Base-by-base conservation (phyloP, 2,888 invertebrate genomes). In the Andrena bicolor region DNA sequence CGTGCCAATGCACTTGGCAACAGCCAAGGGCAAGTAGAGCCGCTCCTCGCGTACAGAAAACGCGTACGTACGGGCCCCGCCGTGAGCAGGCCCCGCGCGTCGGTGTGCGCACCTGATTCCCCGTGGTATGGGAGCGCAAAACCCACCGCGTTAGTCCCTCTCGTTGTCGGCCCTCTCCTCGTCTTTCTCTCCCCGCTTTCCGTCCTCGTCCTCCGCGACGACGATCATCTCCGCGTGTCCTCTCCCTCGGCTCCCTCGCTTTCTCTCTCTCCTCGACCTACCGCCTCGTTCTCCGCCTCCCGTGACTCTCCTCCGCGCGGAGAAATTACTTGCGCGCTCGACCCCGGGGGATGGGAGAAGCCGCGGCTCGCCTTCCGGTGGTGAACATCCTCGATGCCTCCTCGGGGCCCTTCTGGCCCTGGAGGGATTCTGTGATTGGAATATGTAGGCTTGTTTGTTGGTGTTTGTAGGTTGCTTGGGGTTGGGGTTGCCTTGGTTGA, bases 1-100 rank as follows among this genome's bases (percentile, higher is more conserved):
- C 86, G 83, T 91, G 91, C 88, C 90, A 91, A 90, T 91, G 92
- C 92, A 91, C 92, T 92, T 91, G 87, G 91, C 89, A 91, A 91
- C 91, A 91, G 90, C 90, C 92, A 92, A 91, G 91, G 92, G 90
- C 90, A 89, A 85, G 82, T 81, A 69, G 80, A 75, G 78, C 79
- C 77, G 69, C 87, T 80, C 49, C 60, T 63, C 30, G 70, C 41
- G 65, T 77, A 69, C 65, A 63, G 66, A 78, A 78, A 51, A 13
- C 70, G 65, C 65, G 75, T 56, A 56, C 35, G 78, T 85, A 85
- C 80, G 58, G 65, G 76, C 73, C 13, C 48, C 61, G 65, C 75
- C 85, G 72, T 58, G 74, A 65, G 65, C 58, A 23, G 69, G 41
- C 73, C 72, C n/a, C n/a, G n/a, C n/a, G 16, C 69, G 56, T 80